Base-by-base conservation (phyloP, 2,113 vertebrate genomes). In the Salvator merianae region DNA sequence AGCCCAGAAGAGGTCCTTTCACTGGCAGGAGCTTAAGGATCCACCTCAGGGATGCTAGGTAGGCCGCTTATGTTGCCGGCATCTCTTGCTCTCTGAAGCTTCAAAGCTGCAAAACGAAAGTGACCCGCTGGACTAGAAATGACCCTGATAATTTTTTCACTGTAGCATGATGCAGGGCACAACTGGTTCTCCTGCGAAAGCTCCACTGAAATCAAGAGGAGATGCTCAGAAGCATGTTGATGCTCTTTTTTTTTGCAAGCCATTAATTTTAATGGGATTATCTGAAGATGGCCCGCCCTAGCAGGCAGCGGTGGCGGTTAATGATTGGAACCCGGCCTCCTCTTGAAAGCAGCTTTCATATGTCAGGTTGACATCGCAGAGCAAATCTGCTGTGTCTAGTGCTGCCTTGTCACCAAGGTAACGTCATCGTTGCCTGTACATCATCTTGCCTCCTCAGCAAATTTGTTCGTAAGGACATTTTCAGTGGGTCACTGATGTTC, bases 311-410 rank as follows among this genome's bases (percentile, higher is more conserved):
- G 6, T 5, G 7, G 62, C 20, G 10, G 32, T 38, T 38, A 38
- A 26, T 8, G 5, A 38, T 1, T 38, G 36, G 7, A 71, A 16
- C 74, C 50, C 18, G 14, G 24, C 70, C 78, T 28, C 36, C 59
- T 36, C 69, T 74, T 22, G 50, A 26, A 47, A 86, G 81, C 3
- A 78, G 59, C 63, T 20, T 78, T 0, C 40, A 3, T 9, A 87
- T 50, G 38, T 62, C 7, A 36, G 76, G 75, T 36, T 1, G 14
- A 20, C 8, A 47, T 32, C 28, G 14, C 40, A 79, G 79, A 65
- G 53, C 74, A 87, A 28, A 50, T 90, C 43, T 6, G 36, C 26
- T 70, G 34, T 62, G n/a, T 3, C 6, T 87, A 38, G 34, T 82
- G 32, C 20, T 28, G 7, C 40, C n/a, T 55, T n/a, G 0, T 24